phyloP scores from a whole-genome alignment of 2,888 invertebrate genomes.

The Tillus elongatus region DNA sequence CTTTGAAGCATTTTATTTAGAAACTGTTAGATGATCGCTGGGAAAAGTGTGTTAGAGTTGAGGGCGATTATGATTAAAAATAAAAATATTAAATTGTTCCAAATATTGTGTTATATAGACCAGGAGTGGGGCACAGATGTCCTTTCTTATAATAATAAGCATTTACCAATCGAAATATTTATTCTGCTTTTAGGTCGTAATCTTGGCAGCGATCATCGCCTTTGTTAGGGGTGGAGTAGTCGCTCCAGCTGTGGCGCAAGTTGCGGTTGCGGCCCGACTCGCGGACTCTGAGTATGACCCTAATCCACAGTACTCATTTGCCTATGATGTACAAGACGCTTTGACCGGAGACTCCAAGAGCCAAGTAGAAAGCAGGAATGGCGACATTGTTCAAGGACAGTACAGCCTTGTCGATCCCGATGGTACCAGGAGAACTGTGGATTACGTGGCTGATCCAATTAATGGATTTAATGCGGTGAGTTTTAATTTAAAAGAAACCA shows the following conservation, averaged over 20 bases:
- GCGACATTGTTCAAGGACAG: conserved; percentile 54
- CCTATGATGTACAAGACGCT: conserved; percentile 49
- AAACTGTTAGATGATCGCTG: too few species aligned
- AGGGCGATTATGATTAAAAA: too few species aligned
- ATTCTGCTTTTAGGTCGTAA: conserved; percentile 23
- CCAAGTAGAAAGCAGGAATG: conserved; percentile 55
- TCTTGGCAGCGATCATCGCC: conserved; percentile 26
- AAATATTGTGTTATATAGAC: too few species aligned
- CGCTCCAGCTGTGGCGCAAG: conserved; percentile 38
- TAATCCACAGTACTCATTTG: conserved; percentile 48
- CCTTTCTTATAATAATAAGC: too few species aligned
- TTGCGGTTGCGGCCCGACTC: conserved; percentile 24
- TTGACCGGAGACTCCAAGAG: conserved; percentile 50
- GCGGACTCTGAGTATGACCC: conserved; percentile 32
- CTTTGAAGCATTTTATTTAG: too few species aligned
- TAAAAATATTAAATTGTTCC: too few species aligned
- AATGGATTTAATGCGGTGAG: conserved; percentile 51
- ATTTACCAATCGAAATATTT: too few species aligned
- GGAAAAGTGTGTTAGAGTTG: too few species aligned
- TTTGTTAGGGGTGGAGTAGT: conserved; percentile 24
- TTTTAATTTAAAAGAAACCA: conserved; percentile 47
- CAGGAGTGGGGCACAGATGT: too few species aligned
- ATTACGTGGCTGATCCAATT: conserved; percentile 48
- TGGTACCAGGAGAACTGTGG: conserved; percentile 55
- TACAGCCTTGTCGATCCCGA: conserved; percentile 52